Evolutionary conservation across 1,140 invertebrate genomes (phyloP), one percentile per base, ranked within the genome.

Genomic region (Papilio polyxenes): DNA sequence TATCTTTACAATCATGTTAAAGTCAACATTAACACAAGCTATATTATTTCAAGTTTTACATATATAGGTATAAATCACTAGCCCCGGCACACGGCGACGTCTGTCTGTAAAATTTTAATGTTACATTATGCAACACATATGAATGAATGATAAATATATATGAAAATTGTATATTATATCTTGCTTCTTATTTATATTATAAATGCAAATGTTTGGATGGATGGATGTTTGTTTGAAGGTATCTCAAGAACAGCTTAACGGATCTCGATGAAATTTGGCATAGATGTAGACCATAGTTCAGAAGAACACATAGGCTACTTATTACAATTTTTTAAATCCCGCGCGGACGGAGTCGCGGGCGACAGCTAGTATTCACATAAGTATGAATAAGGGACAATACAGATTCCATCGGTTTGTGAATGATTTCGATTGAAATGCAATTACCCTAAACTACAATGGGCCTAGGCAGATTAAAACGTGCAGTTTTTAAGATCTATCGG

Each of bases 51-150:
- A 72, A 72, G 65, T 72, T 72, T 40, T 40, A 72, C 31, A 37
- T 72, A 15, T n/a, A 3, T 44, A 56, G 6, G 13, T 56, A 31
- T 31, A 17, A 56, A 17, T 56, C 53, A 72, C 65, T 72, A 17
- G 13, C 15, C 53, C 59, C n/a, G n/a, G 3, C n/a, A 0, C 23
- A 11, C 65, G 13, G 20, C 65, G 65, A 37, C 65, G 62, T 31
- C 65, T 40, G 56, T 59, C 56, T 59, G 56, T 59, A 59, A 31
- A 7, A 59, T 59, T 59, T n/a, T 17, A 17, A 65, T 65, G 11
- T 72, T 72, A 72, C 31, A 72, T 62, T 23, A 62, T 62, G 59
- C 20, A 62, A 37, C 37, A 37, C 65, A 15, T 72, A 37, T 72
- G 65, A 40, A 72, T 72, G 37, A 37, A 37, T 72, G 13, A 72